Conservation (phyloP, 2,797 vertebrate species). For the Ambastaia sidthimunki region DNA sequence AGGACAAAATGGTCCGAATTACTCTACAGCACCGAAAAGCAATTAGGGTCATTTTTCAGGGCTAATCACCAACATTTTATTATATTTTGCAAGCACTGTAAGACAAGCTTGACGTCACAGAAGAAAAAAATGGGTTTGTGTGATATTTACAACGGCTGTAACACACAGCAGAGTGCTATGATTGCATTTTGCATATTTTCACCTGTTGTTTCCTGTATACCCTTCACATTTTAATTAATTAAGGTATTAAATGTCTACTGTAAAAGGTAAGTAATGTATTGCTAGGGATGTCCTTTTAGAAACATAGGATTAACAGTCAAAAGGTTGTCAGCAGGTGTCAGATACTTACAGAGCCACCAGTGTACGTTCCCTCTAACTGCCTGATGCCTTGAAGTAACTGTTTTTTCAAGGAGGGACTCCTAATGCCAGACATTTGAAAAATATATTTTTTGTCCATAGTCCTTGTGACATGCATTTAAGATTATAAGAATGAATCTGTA, state of each 20-base stretch:
- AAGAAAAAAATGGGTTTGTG: background rate
- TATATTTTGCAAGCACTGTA: slow-evolving; percentile 45
- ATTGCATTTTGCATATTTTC: no score
- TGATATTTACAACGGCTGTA: background rate
- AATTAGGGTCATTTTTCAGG: slow-evolving; percentile 59
- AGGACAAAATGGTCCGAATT: slow-evolving; percentile 60
- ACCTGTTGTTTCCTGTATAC: no score
- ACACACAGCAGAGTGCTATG: background rate
- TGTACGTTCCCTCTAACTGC: slow-evolving; percentile 73
- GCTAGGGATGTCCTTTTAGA: background rate
- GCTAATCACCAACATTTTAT: slow-evolving; percentile 55
- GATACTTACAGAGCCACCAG: slow-evolving; percentile 78
- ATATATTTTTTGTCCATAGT: slow-evolving; percentile 67
- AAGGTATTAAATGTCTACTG: background rate
- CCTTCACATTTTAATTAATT: background rate
- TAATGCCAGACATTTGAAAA: slow-evolving; percentile 75
- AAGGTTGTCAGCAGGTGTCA: no score
- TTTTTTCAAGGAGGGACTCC: slow-evolving; percentile 68
- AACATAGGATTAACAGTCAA: no score
- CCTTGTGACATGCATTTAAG: slow-evolving; percentile 5
- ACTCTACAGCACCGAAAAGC: slow-evolving; percentile 53
- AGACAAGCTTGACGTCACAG: slow-evolving; percentile 31
- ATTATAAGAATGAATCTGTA: background rate
- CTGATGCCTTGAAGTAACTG: slow-evolving; percentile 71
- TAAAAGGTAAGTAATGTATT: background rate